Evolutionary conservation across 2,113 vertebrate species (phyloP), one percentile per base, ranked within the genome.

Genomic region (Apaloderma vittatum): DNA sequence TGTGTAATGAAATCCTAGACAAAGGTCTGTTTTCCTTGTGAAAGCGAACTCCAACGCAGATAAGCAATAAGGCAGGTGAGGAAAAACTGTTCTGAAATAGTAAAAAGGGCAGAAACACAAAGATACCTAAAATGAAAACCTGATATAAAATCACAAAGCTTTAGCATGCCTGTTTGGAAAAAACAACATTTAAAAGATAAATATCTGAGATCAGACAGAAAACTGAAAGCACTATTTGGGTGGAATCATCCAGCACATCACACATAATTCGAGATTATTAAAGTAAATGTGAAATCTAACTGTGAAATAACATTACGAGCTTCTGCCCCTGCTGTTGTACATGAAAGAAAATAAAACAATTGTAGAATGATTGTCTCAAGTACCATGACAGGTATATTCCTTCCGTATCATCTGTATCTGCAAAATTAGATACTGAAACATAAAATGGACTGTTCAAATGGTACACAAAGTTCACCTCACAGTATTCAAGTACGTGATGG

Each of bases 401-500:
- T 59, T 21, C 26, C 4, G 7, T 65, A 46, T 9, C n/a, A 79
- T 15, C 9, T 27, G 4, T 34, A 46, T 24, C 73, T 72, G 48
- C 78, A 65, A 76, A 81, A 91, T 51, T 7, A 52, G 37, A 48
- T 54, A 55, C 0, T n/a, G 15, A 6, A 52, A 37, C 81, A 86
- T 12, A 90, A 86, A 67, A 8, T 6, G 57, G 34, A 58, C 34
- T 59, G 43, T 32, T 74, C 40, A 55, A 66, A 77, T 0, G 1
- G 48, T 15, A 40, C 29, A 77, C 20, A 54, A 88, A 94, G 81
- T 71, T 30, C 30, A 46, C 12, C 36, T 89, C 66, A 26, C 17
- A 23, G 26, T 0, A 0, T 55, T 74, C 43, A n/a, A 67, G 24
- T 34, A n/a, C 1, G 0, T 4, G 15, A 8, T n/a, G 19, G 36